Evolutionary conservation across 2,888 invertebrate species (phyloP).

Genomic region (Stenodera caucasica): DNA sequence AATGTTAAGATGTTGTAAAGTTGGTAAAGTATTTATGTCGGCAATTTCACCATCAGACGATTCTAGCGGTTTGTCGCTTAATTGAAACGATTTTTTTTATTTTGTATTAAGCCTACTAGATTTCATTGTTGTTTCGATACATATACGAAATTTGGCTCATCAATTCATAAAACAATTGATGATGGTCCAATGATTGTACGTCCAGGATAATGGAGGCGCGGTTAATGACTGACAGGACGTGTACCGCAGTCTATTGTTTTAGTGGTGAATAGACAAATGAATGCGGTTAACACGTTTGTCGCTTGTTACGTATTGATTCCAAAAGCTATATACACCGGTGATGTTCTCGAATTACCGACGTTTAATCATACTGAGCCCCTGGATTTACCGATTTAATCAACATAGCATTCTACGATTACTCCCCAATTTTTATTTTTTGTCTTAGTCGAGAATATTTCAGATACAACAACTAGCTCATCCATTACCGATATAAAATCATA

Average conservation of each 20-base stretch:
- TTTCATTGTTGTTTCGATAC: too few species aligned
- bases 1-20: slow-evolving; percentile 44
- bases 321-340: slow-evolving; percentile 42
- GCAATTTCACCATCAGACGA: slow-evolving; percentile 20
- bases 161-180: not conserved
- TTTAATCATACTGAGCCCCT: slow-evolving; percentile 53
- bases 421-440: too few species aligned
- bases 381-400: slow-evolving; percentile 48
- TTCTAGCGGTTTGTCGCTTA: too few species aligned
- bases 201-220: not conserved
- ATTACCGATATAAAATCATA: too few species aligned
- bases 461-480: too few species aligned
- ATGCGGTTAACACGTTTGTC: slow-evolving; percentile 57
- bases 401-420: not conserved
- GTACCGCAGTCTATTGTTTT: slow-evolving; percentile 56
- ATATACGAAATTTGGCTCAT: too few species aligned
- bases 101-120: too few species aligned
- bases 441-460: too few species aligned
- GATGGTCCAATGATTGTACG: not conserved
- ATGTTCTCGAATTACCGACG: slow-evolving; percentile 53
- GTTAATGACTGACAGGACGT: slow-evolving; percentile 46
- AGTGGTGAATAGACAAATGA: slow-evolving; percentile 57
- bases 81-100: too few species aligned
- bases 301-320: slow-evolving; percentile 57
- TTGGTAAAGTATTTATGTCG: slow-evolving; percentile 47